Conservation (phyloP, 1,140 invertebrate genomes). For the Eupeodes corollae region DNA sequence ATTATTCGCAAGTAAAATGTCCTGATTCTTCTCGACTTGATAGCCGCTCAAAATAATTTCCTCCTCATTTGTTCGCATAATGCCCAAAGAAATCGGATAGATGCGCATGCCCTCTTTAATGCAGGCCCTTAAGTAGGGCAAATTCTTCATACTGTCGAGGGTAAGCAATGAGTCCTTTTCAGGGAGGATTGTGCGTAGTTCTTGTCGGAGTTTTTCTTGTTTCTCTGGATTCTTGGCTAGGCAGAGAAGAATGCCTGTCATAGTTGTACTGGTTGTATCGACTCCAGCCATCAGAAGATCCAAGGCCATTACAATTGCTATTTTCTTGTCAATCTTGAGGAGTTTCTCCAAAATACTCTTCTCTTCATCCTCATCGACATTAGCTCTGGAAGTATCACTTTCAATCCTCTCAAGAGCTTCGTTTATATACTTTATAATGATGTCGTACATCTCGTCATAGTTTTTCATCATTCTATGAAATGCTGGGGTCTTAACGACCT, state of each 20-base stretch:
- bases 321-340: conserved; percentile 34
- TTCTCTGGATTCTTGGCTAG: conserved; percentile 53
- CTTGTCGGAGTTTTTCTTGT: conserved; percentile 54
- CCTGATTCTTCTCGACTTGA: conserved; percentile 47
- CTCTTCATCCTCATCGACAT: conserved; percentile 11
- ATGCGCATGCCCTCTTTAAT: conserved; percentile 52
- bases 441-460: conserved; percentile 27
- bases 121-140: conserved; percentile 51
- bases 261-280: conserved; percentile 22
- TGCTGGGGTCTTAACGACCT: conserved; percentile 43
- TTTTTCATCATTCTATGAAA: conserved; percentile 45
- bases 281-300: conserved; percentile 27
- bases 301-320: conserved; percentile 33
- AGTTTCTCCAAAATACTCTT: conserved; percentile 33
- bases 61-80: conserved; percentile 38
- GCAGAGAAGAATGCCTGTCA: conserved; percentile 16
- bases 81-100: conserved; percentile 42
- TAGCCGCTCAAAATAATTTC: conserved; percentile 47
- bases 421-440: conserved; percentile 18
- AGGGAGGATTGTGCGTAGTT: conserved; percentile 44
- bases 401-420: conserved; percentile 19
- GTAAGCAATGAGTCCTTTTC: conserved; percentile 40
- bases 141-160: conserved; percentile 40
- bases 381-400: conserved; percentile 7
- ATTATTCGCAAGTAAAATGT: conserved; percentile 41